Evolutionary conservation across 2,113 vertebrate genomes (phyloP).

Genomic region (Melierax canorus): DNA sequence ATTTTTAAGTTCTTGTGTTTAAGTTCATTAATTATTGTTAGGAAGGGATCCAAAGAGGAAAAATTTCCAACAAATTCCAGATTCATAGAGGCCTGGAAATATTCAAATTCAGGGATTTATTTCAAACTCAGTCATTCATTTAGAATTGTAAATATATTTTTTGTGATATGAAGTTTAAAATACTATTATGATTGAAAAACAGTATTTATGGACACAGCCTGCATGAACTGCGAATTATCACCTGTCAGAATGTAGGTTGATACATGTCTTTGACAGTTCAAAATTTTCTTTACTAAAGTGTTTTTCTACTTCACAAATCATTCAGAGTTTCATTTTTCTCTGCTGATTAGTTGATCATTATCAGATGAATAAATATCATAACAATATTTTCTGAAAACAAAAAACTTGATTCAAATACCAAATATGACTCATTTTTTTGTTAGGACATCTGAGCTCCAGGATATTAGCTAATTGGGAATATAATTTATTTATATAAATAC

Average conservation of each 20-base stretch:
- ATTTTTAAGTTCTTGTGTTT: neutral
- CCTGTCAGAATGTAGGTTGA: neutral
- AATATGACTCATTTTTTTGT: neutral
- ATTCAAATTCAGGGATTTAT: neutral
- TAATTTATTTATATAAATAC: neutral
- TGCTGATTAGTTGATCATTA: neutral
- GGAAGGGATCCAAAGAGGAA: neutral
- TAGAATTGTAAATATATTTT: neutral
- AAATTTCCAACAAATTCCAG: neutral
- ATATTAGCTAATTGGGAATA: neutral
- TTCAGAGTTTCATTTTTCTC: neutral
- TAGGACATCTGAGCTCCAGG: neutral
- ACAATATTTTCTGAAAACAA: neutral
- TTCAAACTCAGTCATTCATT: neutral
- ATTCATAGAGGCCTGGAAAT: neutral
- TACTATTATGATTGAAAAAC: neutral
- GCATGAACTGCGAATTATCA: neutral
- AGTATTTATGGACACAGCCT: neutral
- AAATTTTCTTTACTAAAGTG: neutral
- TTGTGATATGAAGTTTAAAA: neutral
- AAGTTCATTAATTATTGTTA: neutral
- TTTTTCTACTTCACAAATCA: neutral
- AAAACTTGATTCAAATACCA: fast-evolving
- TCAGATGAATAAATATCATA: neutral
- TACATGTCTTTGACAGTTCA: neutral